Evolutionary conservation across 2,113 vertebrate species (phyloP), one percentile per base, ranked within the genome.

Genomic region (Azemiops feae): DNA sequence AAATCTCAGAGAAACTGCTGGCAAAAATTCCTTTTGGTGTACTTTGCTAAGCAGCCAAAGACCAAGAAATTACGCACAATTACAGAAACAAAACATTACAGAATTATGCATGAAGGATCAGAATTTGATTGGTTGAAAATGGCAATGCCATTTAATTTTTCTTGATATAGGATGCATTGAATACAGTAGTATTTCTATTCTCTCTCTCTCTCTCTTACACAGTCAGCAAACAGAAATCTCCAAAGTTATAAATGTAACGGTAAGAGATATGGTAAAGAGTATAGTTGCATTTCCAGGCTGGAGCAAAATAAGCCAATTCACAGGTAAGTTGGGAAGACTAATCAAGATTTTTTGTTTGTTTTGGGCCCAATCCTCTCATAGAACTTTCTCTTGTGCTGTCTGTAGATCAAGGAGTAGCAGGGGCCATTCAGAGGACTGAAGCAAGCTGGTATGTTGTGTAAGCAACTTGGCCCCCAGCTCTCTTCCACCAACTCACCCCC

Each of bases 371-470:
- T 4, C 47, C 8, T 69, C 22, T 53, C 45, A 8, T 3, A 39
- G 92, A 94, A 94, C 91, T 97, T 94, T 96, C 92, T 94, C 86
- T 87, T 87, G 91, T 85, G 87, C 5, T 16, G 89, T 96, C 97
- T 96, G 95, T 93, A 96, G 93, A 89, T 27, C 47, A 94, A 94
- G 93, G 93, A 94, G 94, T 92, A 95, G 95, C 96, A 95, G 87
- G 91, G 88, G 94, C 96, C 96, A 94, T 5, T 22, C 91, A 94
- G 92, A 93, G 96, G 95, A 96, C 45, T 93, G 90, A 93, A 55
- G 90, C 57, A 90, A 91, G 94, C 60, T 16, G 11, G 93, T 85
- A 87, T 60, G 30, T 64, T 92, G 54, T 95, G 91, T 81, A 93
- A 85, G 96, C 91, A 95, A 94, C 93, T 94, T 43, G 34, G 18